A percentile compares a stretch with the other conserved stretches of the same genome.
Evolutionary conservation across 2,113 vertebrate genomes (phyloP).

Genomic region (Eptesicus fuscus): DNA sequence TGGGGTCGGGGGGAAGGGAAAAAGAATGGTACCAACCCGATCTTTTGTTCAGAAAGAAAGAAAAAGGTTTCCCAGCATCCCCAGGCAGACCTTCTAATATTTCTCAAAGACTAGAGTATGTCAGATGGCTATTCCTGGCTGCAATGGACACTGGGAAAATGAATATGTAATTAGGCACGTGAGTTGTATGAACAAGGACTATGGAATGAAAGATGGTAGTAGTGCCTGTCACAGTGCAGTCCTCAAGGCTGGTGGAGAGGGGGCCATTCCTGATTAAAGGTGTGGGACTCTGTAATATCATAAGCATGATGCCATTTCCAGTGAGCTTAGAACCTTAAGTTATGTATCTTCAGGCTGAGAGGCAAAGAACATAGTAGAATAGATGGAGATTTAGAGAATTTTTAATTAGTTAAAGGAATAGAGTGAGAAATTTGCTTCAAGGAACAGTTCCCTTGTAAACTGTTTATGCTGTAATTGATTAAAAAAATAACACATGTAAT

Average conservation of each 20-base stretch:
- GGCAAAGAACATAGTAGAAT: not conserved
- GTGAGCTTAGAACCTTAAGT: not conserved
- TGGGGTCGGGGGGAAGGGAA: accelerated
- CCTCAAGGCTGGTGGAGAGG: not conserved
- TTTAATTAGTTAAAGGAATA: not conserved
- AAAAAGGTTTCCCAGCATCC: not conserved
- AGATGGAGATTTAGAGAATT: not conserved
- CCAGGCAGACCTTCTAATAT: not conserved
- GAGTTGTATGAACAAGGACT: not conserved
- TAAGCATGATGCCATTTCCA: not conserved
- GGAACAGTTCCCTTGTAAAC: not conserved
- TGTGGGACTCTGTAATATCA: no score
- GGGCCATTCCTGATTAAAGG: not conserved
- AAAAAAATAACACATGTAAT: not conserved
- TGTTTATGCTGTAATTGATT: not conserved
- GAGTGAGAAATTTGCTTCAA: not conserved
- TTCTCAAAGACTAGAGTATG: not conserved
- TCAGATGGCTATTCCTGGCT: not conserved
- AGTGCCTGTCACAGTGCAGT: no score
- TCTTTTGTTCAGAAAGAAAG: not conserved
- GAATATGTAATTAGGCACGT: not conserved
- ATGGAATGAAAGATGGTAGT: not conserved
- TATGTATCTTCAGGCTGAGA: not conserved
- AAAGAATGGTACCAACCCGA: not conserved
- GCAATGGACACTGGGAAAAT: not conserved